Evolutionary conservation across 2,888 invertebrate species (phyloP).

Genomic region (Archips crataeganus): DNA sequence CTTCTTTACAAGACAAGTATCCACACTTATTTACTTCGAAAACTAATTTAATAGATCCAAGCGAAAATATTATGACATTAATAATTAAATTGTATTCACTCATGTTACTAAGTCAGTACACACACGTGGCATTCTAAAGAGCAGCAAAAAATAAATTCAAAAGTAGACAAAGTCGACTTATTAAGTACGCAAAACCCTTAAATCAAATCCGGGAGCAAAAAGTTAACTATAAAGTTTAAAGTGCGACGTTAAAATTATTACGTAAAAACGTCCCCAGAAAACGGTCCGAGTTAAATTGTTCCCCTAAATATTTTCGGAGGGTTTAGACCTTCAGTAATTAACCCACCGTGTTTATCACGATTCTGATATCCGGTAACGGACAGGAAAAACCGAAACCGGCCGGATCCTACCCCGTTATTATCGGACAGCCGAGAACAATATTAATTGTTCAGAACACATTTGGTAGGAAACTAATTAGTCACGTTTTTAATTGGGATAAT

Average conservation of each 20-base stretch:
- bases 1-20: no score
- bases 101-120: no score
- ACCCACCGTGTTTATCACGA: constrained; percentile 35
- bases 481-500: constrained; percentile 4
- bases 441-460: constrained; percentile 13
- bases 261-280: constrained; percentile 24
- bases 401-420: constrained; percentile 21
- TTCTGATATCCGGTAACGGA: constrained; percentile 33
- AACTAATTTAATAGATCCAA: no score
- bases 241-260: not conserved
- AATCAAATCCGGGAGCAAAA: not conserved
- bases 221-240: not conserved
- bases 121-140: not conserved
- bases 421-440: constrained; percentile 19
- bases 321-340: constrained; percentile 28
- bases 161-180: not conserved
- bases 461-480: constrained; percentile 1
- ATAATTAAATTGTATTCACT: no score
- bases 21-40: no score
- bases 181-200: not conserved
- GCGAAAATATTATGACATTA: no score
- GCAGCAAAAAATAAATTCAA: not conserved
- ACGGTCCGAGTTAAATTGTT: constrained; percentile 23
- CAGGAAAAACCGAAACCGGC: constrained; percentile 22
- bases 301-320: constrained; percentile 32